Evolutionary conservation across 1,140 invertebrate species (phyloP).

Genomic region (Penaeus vannamei): DNA sequence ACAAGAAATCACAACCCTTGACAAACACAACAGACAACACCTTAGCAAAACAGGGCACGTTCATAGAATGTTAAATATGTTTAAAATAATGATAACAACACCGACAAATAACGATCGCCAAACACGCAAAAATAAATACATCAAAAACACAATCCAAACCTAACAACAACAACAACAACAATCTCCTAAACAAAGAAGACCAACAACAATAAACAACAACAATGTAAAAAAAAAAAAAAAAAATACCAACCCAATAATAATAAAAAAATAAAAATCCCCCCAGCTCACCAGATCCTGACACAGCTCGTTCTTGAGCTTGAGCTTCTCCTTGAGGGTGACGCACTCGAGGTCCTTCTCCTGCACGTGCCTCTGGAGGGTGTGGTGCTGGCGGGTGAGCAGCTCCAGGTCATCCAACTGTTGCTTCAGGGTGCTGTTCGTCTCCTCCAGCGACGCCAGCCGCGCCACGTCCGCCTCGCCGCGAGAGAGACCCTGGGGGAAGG

Average conservation of each 20-base stretch:
- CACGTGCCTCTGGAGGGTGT: conserved; percentile 66
- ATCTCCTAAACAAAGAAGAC: too few relatives aligned
- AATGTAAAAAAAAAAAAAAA: too few relatives aligned
- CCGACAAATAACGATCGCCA: too few relatives aligned
- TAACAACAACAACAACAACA: too few relatives aligned
- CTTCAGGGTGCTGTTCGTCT: conserved; percentile 53
- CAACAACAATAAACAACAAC: too few relatives aligned
- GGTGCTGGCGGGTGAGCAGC: conserved; percentile 64
- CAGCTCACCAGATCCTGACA: conserved; percentile 67
- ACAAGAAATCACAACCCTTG: too few relatives aligned
- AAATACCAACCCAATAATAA: too few relatives aligned
- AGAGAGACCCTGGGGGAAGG: conserved; percentile 49
- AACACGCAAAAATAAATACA: too few relatives aligned
- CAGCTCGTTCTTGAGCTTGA: conserved; percentile 67
- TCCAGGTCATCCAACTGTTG: conserved; percentile 65
- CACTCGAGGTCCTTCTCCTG: conserved; percentile 67
- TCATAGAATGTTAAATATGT: too few relatives aligned
- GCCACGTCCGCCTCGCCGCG: conserved; percentile 37
- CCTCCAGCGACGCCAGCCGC: conserved; percentile 47
- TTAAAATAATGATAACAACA: neutral
- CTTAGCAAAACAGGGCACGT: too few relatives aligned
- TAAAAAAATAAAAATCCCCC: neutral
- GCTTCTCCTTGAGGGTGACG: conserved; percentile 66
- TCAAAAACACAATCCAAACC: too few relatives aligned
- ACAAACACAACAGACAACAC: too few relatives aligned